Evolutionary conservation across 2,113 vertebrate genomes (phyloP).

Genomic region (Sinocyclocheilus grahami): DNA sequence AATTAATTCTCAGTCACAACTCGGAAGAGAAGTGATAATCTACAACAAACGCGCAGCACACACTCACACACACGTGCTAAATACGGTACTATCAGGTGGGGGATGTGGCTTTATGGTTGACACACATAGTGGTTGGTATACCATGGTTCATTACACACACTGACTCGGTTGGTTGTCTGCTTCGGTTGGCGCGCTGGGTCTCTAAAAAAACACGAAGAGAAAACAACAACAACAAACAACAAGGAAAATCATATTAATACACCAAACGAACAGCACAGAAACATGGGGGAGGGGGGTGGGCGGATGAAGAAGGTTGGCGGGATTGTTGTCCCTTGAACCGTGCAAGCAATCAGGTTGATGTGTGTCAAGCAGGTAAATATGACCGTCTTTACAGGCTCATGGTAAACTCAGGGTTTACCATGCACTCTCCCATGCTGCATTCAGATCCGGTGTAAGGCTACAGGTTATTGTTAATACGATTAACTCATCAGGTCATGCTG

Average conservation of each 20-base stretch:
- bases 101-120: constrained; percentile 60
- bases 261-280: constrained; percentile 52
- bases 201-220: constrained; percentile 59
- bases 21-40: constrained; percentile 40
- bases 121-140: constrained; percentile 64
- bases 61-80: constrained; percentile 5
- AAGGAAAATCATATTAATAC: constrained; percentile 64
- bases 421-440: constrained; percentile 72
- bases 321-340: constrained; percentile 40
- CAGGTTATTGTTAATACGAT: neutral
- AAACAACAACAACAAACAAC: constrained; percentile 77
- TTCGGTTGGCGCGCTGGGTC: constrained; percentile 54
- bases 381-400: constrained; percentile 70
- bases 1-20: constrained; percentile 62
- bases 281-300: constrained; percentile 14
- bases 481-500: constrained; percentile 37
- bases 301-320: constrained; percentile 42
- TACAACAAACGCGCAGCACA: constrained; percentile 25
- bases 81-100: constrained; percentile 53
- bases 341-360: constrained; percentile 32
- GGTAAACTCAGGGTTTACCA: constrained; percentile 72
- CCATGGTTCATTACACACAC: constrained; percentile 64
- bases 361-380: constrained; percentile 65
- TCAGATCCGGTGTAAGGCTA: neutral
- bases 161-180: constrained; percentile 59